A percentile compares a stretch with the other conserved stretches of the same genome.
These are phyloP conservation scores for Ctenomys sociabilis DNA, from an alignment of 2,113 vertebrate genomes.

Conservation along the genomic window DNA sequence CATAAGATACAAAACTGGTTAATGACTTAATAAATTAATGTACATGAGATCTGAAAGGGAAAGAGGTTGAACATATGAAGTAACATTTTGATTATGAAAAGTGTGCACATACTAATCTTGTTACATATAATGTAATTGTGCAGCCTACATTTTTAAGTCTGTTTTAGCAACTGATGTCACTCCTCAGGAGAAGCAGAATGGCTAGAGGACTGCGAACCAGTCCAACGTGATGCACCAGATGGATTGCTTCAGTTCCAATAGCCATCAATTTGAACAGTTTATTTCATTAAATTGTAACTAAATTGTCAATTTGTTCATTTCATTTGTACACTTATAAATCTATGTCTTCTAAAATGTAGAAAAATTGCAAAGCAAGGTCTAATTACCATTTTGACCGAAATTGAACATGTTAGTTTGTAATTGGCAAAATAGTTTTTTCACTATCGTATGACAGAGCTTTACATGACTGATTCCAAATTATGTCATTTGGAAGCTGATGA, in stretches of 20 bases:
- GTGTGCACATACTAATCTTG: not conserved
- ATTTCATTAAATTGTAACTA: conserved; percentile 56
- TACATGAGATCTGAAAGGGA: not conserved
- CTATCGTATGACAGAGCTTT: not conserved
- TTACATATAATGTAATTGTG: not conserved
- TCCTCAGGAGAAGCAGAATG: not conserved
- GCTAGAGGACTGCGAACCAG: not conserved
- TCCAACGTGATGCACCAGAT: conserved; percentile 15
- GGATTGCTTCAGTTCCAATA: conserved; percentile 46
- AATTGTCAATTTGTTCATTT: conserved; percentile 33
- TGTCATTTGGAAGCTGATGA: not conserved
- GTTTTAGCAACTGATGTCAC: not conserved
- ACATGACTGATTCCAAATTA: not conserved
- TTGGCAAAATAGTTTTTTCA: not conserved
- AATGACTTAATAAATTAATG: not conserved
- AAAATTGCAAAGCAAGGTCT: conserved; percentile 16
- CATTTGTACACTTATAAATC: not conserved
- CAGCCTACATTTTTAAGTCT: not conserved
- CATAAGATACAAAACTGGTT: not conserved
- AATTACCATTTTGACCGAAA: conserved; percentile 49
- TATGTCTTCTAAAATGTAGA: conserved; percentile 51
- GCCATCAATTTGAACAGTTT: conserved; percentile 22
- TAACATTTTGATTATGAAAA: not conserved
- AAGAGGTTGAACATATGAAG: not conserved
- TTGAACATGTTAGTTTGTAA: conserved; percentile 34